phyloP scores from a whole-genome alignment of 1,140 invertebrate genomes.

The Drosophila oshimai region DNA sequence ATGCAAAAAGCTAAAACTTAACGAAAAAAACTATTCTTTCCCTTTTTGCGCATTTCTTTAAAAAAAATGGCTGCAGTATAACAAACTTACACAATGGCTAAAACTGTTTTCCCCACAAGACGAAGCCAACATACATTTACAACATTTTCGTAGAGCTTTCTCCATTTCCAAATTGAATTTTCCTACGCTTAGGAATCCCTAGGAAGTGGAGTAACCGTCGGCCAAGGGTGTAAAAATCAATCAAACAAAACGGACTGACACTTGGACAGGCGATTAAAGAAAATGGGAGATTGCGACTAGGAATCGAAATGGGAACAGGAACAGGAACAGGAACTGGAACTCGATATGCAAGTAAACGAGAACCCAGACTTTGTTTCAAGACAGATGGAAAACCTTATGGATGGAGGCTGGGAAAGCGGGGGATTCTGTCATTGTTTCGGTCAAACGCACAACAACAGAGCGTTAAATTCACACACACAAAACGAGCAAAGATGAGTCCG shows the following conservation, averaged over 20 bases:
- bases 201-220: slow-evolving; percentile 11
- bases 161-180: slow-evolving; percentile 32
- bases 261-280: slow-evolving; percentile 39
- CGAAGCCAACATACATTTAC: background rate
- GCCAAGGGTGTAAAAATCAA: slow-evolving; percentile 39
- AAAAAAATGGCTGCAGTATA: background rate
- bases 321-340: too few relatives aligned
- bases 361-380: slow-evolving; percentile 3
- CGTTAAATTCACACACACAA: slow-evolving; percentile 51
- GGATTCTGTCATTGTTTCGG: slow-evolving; percentile 64
- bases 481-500: slow-evolving; percentile 3
- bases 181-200: background rate
- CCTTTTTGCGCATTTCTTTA: too few relatives aligned
- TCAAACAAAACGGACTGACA: slow-evolving; percentile 42
- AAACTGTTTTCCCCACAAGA: background rate
- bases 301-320: background rate
- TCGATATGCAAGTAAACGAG: slow-evolving; percentile 24
- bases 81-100: background rate
- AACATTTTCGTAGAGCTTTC: background rate
- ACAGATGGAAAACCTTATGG: slow-evolving; percentile 24
- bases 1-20: too few relatives aligned
- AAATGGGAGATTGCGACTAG: slow-evolving; percentile 15
- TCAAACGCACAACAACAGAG: slow-evolving; percentile 65
- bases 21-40: too few relatives aligned
- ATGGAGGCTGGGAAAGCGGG: slow-evolving; percentile 1